Conservation (phyloP, 2,888 invertebrate genomes). For the Drosophila suboccidentalis region DNA sequence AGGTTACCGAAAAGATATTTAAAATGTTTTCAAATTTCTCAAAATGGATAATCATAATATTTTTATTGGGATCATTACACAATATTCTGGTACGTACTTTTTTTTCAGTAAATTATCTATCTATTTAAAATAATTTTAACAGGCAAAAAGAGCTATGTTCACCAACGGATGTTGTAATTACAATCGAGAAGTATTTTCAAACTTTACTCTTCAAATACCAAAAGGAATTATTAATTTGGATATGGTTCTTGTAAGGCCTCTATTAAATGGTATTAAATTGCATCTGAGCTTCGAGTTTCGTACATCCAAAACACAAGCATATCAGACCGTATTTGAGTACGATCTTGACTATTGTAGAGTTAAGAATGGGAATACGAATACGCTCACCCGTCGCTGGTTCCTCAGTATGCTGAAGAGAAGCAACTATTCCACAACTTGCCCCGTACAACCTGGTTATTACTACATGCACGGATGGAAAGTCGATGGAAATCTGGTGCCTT, state of each 20-base stretch:
- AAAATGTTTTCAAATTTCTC: neutral
- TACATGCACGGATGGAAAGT: slow-evolving; percentile 13
- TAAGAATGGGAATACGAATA: neutral
- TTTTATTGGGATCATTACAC: neutral
- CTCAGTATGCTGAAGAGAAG: slow-evolving; percentile 1
- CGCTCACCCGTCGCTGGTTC: slow-evolving; percentile 7
- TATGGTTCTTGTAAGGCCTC: neutral
- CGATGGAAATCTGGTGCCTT: slow-evolving; percentile 9
- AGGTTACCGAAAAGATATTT: neutral
- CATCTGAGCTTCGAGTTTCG: slow-evolving; percentile 14
- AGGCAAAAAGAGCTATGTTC: slow-evolving; percentile 6
- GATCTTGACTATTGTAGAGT: slow-evolving; percentile 18
- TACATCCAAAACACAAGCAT: neutral
- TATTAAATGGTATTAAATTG: slow-evolving; percentile 1
- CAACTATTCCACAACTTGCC: slow-evolving; percentile 8
- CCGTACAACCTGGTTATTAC: slow-evolving; percentile 1
- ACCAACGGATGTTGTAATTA: neutral
- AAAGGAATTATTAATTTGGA: slow-evolving; percentile 9
- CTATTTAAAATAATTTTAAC: neutral
- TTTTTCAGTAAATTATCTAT: neutral
- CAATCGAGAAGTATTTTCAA: slow-evolving; percentile 2
- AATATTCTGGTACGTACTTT: slow-evolving; percentile 1
- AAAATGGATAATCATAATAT: neutral
- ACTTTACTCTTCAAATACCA: slow-evolving; percentile 5
- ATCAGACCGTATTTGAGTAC: neutral